A percentile compares a stretch with the other conserved stretches of the same genome.
Conservation (phyloP, 2,113 vertebrate genomes). For the Petromus typicus region DNA sequence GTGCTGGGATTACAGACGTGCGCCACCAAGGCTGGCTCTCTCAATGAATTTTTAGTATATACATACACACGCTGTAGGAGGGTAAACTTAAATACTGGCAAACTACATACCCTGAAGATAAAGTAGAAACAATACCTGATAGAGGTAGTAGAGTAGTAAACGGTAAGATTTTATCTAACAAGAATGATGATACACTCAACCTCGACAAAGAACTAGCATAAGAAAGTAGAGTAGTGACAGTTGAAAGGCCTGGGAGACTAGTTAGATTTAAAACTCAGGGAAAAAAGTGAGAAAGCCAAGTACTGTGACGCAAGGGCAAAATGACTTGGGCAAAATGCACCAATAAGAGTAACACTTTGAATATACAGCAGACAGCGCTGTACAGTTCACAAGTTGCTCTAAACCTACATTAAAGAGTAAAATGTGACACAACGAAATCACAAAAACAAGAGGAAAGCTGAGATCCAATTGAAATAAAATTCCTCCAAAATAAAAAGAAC, state of each 20-base stretch:
- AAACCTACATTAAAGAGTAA: constrained; percentile 5
- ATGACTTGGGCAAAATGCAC: not conserved
- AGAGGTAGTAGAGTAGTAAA: not conserved
- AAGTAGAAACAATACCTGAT: constrained; percentile 14
- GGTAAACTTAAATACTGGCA: not conserved
- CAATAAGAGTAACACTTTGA: not conserved
- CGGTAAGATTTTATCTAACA: not conserved
- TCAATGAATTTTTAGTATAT: not conserved
- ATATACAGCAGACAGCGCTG: not conserved
- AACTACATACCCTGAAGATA: not conserved
- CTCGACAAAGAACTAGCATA: not conserved
- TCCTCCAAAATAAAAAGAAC: constrained; percentile 6
- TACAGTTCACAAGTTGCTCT: constrained; percentile 32
- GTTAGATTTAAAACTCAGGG: constrained; percentile 3
- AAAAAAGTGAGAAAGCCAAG: not conserved
- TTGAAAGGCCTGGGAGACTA: constrained; percentile 46
- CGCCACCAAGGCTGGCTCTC: not conserved
- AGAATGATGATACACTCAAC: not conserved
- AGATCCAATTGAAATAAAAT: constrained; percentile 15
- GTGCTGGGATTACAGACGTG: too few species aligned
- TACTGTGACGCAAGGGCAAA: constrained; percentile 25
- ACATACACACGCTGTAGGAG: not conserved
- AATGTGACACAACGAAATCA: not conserved
- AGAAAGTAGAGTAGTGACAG: not conserved
- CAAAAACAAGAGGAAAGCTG: constrained; percentile 35